phyloP scores from a whole-genome alignment of 2,797 vertebrate species.

The Lepilemur septentrionalis region DNA sequence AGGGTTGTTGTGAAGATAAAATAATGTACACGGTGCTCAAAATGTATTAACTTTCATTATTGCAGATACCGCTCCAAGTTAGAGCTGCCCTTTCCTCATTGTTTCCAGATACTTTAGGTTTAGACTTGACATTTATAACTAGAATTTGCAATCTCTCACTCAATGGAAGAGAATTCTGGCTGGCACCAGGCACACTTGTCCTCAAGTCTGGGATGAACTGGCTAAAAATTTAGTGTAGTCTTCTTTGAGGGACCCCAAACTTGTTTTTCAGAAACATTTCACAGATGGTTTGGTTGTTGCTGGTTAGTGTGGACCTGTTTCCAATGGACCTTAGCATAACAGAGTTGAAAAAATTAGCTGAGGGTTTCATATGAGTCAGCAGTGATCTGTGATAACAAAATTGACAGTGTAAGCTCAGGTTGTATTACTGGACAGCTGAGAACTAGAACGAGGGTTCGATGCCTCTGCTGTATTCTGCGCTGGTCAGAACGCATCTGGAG shows the following conservation, averaged over 20 bases:
- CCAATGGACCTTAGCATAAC: background rate
- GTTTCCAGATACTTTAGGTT: background rate
- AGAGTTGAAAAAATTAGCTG: background rate
- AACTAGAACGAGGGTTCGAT: background rate
- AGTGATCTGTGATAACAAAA: background rate
- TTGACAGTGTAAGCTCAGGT: background rate
- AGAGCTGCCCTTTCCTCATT: background rate
- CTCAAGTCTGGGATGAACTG: background rate
- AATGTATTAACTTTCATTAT: background rate
- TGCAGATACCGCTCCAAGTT: background rate
- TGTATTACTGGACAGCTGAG: background rate
- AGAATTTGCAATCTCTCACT: background rate
- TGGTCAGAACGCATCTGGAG: background rate
- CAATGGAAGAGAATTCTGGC: background rate
- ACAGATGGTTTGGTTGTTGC: background rate
- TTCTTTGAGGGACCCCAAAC: background rate
- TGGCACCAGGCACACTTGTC: background rate
- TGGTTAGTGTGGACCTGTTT: background rate
- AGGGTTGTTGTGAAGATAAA: background rate
- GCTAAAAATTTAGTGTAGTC: background rate
- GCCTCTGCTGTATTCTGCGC: background rate
- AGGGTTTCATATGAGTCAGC: background rate
- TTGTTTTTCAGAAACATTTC: background rate
- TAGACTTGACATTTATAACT: background rate
- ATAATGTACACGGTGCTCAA: background rate